These are phyloP conservation scores for Drosophila planitibia DNA, from an alignment of 2,888 invertebrate genomes.

Conservation along the genomic window DNA sequence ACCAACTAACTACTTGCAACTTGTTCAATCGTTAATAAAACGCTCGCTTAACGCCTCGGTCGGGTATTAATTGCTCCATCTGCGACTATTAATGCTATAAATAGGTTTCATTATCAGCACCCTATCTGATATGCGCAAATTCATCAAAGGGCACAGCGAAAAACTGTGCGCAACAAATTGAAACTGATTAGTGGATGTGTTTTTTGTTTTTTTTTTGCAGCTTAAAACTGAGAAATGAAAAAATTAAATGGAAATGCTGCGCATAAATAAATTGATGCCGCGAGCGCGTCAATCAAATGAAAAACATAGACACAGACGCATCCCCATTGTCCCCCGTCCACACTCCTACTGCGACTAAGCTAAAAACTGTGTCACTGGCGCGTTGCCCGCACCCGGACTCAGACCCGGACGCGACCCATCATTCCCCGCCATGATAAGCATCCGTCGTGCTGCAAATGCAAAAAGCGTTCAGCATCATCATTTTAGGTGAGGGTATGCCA, in stretches of 20 bases:
- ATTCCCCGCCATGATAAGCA: conserved; percentile 51
- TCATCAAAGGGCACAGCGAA: conserved; percentile 10
- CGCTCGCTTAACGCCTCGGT: conserved; percentile 9
- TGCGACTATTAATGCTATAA: conserved; percentile 15
- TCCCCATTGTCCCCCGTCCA: not conserved
- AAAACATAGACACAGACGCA: conserved; percentile 8
- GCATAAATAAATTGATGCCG: conserved; percentile 62
- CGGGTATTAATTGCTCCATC: conserved; percentile 59
- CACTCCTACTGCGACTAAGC: not conserved
- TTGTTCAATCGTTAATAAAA: conserved; percentile 26
- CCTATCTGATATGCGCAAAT: conserved; percentile 11
- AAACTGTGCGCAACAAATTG: conserved; percentile 34
- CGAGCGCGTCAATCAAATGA: conserved; percentile 59
- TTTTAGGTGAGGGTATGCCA: conserved; percentile 20
- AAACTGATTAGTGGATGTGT: conserved; percentile 49
- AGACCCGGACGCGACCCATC: conserved; percentile 55
- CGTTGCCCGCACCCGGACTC: conserved; percentile 30
- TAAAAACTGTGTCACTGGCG: conserved; percentile 71
- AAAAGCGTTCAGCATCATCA: conserved; percentile 18
- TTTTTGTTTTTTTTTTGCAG: not conserved
- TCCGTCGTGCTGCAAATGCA: conserved; percentile 37
- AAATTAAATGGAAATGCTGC: conserved; percentile 51
- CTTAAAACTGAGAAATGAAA: not conserved
- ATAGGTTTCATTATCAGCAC: conserved; percentile 38
- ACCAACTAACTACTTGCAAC: conserved; percentile 7